A percentile compares a stretch with the other conserved stretches of the same genome.
phyloP scores from a whole-genome alignment of 2,888 invertebrate genomes.

The Ennomos quercinarius region DNA sequence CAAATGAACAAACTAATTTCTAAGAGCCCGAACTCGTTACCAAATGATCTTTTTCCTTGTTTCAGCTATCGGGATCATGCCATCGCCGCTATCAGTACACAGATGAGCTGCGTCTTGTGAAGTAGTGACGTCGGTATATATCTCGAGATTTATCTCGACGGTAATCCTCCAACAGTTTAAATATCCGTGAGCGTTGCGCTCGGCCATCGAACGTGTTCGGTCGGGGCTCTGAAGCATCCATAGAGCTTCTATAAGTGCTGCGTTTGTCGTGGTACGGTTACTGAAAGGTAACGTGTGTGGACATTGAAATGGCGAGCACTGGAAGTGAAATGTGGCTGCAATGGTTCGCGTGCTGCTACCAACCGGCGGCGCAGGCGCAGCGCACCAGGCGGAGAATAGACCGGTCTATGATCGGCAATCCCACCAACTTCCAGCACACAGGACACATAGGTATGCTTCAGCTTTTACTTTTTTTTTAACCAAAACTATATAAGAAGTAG shows the following conservation, averaged over 20 bases:
- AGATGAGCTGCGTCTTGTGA: constrained; percentile 56
- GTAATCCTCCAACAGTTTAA: constrained; percentile 35
- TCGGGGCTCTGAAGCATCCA: constrained; percentile 45
- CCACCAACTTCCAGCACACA: constrained; percentile 98
- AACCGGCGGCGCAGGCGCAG: constrained; percentile 91
- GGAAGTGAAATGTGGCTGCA: constrained; percentile 95
- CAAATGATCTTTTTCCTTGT: constrained; percentile 56
- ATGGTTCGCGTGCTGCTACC: constrained; percentile 96
- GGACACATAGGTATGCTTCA: constrained; percentile 85
- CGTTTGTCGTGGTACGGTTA: constrained; percentile 37
- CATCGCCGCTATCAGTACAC: constrained; percentile 65
- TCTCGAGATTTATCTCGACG: constrained; percentile 40
- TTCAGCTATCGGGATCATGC: constrained; percentile 78
- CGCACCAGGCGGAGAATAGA: constrained; percentile 91
- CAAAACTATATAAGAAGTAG: not conserved
- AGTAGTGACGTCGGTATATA: constrained; percentile 45
- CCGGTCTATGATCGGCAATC: constrained; percentile 97
- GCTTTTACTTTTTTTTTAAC: not conserved
- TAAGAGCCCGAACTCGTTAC: constrained; percentile 41
- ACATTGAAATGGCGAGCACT: constrained; percentile 87
- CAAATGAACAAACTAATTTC: constrained; percentile 42
- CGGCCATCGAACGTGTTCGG: constrained; percentile 49
- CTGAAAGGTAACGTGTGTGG: constrained; percentile 54
- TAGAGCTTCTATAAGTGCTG: constrained; percentile 37
- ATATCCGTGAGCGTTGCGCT: constrained; percentile 48